Evolutionary conservation across 2,113 vertebrate genomes (phyloP), one percentile per base, ranked within the genome.

Genomic region (Callospermophilus lateralis): DNA sequence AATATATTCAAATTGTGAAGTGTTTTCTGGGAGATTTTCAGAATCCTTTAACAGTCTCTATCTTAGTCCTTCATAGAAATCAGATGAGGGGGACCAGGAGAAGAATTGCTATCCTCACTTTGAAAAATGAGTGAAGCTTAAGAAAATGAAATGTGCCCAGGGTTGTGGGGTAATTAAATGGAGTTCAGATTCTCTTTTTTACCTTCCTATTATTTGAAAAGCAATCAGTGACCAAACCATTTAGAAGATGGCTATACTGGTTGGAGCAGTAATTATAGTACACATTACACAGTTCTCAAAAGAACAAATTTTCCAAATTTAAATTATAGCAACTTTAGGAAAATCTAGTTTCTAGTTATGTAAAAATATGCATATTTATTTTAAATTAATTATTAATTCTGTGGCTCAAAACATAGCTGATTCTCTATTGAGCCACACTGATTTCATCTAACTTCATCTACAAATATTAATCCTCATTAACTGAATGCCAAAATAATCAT

Each of bases 151-250:
- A 19, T 83, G 37, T 87, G 39, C 8, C 20, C 20, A 83, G 42
- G 1, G 2, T 67, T n/a, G 26, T 73, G 73, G 32, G 39, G 20
- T 63, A 42, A 11, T 39, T 61, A 42, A 76, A 11, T 76, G 58
- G 48, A 67, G n/a, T 16, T 83, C 13, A 63, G 8, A n/a, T 20
- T 70, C 6, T 2, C 12, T 77, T 4, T 81, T 85, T 55, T 28
- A 3, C 19, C 13, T 1, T 19, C 22, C 6, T 53, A 3, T 6
- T 79, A 15, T 4, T 3, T 37, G 10, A 34, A 53, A 9, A 61
- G 19, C 12, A 42, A 37, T 58, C 16, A 68, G 12, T 17, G 32
- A 20, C 32, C 28, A 24, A 13, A 12, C 7, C 30, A 20, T 30
- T 65, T 39, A 48, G 55, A 74, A 55, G 9, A 3, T 45, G 9